Base-by-base conservation (phyloP, 2,113 vertebrate species). In the Alosa alosa region DNA sequence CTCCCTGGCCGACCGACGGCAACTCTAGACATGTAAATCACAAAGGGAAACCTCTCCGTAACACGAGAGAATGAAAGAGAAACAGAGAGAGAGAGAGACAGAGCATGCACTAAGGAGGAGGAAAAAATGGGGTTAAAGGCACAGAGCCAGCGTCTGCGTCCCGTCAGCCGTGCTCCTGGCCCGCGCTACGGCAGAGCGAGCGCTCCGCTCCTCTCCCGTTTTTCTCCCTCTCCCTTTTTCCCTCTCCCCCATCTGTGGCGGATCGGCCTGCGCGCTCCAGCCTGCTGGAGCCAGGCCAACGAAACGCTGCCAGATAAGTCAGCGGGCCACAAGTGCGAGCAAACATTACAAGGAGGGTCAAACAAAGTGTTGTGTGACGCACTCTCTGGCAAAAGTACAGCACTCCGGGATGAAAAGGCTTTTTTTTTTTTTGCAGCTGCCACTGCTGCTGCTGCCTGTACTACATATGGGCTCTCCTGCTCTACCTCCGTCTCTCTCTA, bases 261-360 rank as follows among this genome's bases (percentile, higher is more conserved):
- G 83, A 89, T 87, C 64, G 89, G 47, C 81, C 88, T 75, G 52
- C 57, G 44, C 44, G 46, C 41, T 49, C 68, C 81, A 87, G 92
- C 91, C 92, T 93, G 88, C 90, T 93, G 93, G 91, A 91, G 64
- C 50, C 18, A 17, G 85, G 93, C 92, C 93, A 93, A 90, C 11
- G 36, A 86, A 91, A 89, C 87, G 88, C 85, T 92, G 91, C 90
- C 87, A 92, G 89, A 89, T 89, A 89, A 87, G 90, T 91, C 88
- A 90, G 88, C 82, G 84, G 88, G 85, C 90, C 83, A 86, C 86
- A 88, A 89, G 90, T 88, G 86, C 85, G 86, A 91, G 88, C 84
- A 85, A 88, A 86, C 84, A 85, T 86, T 87, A 88, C 39, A 87
- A 83, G 86, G 88, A 88, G 91, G 92, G 92, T 93, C 93, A 94